A percentile compares a stretch with the other conserved stretches of the same genome.
Conservation (phyloP, 2,888 invertebrate species). For the Hetaerina titia region DNA sequence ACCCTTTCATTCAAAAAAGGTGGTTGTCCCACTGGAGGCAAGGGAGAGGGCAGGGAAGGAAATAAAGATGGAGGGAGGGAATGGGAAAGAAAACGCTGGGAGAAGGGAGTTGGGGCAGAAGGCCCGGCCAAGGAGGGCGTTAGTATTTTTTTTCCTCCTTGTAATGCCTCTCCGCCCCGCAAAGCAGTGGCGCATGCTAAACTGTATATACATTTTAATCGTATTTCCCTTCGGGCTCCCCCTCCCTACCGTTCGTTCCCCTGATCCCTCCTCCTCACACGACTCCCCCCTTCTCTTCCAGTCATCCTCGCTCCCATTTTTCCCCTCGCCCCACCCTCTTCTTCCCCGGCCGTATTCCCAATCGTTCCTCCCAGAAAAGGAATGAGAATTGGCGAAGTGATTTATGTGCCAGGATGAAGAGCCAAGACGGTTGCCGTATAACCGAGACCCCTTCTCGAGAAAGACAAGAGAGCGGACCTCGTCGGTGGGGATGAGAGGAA, state of each 20-base stretch:
- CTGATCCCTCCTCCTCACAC: too few relatives aligned
- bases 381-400: constrained; percentile 40
- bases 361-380: constrained; percentile 15
- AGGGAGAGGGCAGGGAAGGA: background rate
- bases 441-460: background rate
- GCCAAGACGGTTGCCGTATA: background rate
- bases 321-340: background rate
- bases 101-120: background rate
- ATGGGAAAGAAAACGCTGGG: background rate
- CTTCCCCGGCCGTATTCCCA: background rate
- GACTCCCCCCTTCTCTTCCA: background rate
- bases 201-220: constrained; percentile 56
- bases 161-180: background rate
- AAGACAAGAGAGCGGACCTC: background rate
- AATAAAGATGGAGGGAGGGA: constrained; percentile 23
- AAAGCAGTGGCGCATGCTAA: constrained; percentile 46
- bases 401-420: constrained; percentile 44
- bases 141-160: background rate
- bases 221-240: constrained; percentile 24
- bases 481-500: too few relatives aligned
- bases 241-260: background rate
- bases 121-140: background rate
- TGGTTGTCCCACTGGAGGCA: background rate
- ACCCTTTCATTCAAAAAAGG: constrained; percentile 59
- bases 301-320: background rate